Conservation (phyloP, 2,113 vertebrate species). For the Mustelus asterias region DNA sequence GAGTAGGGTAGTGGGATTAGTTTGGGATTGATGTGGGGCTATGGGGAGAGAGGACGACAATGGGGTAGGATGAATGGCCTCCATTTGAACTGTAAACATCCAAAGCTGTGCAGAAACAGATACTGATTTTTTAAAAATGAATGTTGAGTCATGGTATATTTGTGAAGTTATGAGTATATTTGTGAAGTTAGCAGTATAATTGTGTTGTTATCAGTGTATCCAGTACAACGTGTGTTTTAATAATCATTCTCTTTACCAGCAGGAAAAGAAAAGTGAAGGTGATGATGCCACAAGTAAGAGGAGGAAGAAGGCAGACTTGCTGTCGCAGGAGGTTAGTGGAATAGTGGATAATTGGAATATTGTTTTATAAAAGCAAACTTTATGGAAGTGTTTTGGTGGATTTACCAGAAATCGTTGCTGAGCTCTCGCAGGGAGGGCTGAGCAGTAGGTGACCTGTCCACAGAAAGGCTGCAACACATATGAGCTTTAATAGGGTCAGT, state of each 20-base stretch:
- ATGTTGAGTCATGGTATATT: not conserved
- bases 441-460: not conserved
- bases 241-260: slow-evolving; percentile 51
- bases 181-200: not conserved
- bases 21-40: not conserved
- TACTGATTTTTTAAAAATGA: not conserved
- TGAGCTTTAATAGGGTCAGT: not conserved
- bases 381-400: not conserved
- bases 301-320: slow-evolving; percentile 65
- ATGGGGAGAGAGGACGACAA: too few species aligned
- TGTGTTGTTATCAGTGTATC: not conserved
- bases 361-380: not conserved
- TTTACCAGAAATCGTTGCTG: not conserved
- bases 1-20: not conserved
- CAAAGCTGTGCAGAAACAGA: not conserved
- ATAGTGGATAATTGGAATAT: not conserved
- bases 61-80: not conserved
- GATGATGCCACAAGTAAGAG: slow-evolving; percentile 76
- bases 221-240: not conserved
- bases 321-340: slow-evolving; percentile 75
- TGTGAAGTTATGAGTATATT: not conserved
- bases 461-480: not conserved
- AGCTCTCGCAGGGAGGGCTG: too few species aligned
- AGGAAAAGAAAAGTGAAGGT: slow-evolving; percentile 70
- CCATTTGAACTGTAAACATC: not conserved